Evolutionary conservation across 2,797 vertebrate species (phyloP).

Genomic region (Bufotes viridis): DNA sequence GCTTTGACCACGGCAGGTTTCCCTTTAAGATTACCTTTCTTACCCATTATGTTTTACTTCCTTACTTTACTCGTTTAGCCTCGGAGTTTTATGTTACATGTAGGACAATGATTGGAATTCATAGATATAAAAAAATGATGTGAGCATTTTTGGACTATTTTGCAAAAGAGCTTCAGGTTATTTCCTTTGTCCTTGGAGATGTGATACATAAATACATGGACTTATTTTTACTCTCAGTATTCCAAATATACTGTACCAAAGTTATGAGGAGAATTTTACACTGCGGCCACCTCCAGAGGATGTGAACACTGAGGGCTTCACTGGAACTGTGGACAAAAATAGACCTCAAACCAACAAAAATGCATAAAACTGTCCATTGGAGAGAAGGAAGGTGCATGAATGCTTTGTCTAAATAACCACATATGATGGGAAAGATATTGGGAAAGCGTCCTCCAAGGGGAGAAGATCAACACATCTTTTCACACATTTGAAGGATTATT

Average conservation of each 20-base stretch:
- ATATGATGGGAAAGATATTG: constrained; percentile 11
- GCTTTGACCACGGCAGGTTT: no score
- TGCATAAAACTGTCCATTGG: neutral
- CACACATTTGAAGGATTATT: constrained; percentile 30
- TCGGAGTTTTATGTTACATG: no score
- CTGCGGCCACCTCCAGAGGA: neutral
- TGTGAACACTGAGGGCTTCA: constrained; percentile 10
- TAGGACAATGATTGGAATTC: neutral
- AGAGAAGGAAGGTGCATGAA: neutral
- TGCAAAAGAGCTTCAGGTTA: neutral
- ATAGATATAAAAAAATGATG: neutral
- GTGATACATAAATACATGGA: neutral
- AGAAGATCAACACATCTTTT: constrained; percentile 14
- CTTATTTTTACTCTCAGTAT: constrained; percentile 36
- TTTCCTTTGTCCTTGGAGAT: constrained; percentile 32
- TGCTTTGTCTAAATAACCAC: constrained; percentile 16
- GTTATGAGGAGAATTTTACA: constrained; percentile 14
- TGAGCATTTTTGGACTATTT: neutral
- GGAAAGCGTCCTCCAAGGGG: neutral
- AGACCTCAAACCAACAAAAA: constrained; percentile 18
- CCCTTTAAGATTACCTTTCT: neutral
- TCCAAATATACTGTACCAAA: constrained; percentile 8
- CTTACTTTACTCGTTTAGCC: neutral
- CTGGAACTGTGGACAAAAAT: neutral
- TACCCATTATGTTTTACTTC: neutral